phyloP scores from a whole-genome alignment of 1,140 invertebrate species.

The Halictus rubicundus region DNA sequence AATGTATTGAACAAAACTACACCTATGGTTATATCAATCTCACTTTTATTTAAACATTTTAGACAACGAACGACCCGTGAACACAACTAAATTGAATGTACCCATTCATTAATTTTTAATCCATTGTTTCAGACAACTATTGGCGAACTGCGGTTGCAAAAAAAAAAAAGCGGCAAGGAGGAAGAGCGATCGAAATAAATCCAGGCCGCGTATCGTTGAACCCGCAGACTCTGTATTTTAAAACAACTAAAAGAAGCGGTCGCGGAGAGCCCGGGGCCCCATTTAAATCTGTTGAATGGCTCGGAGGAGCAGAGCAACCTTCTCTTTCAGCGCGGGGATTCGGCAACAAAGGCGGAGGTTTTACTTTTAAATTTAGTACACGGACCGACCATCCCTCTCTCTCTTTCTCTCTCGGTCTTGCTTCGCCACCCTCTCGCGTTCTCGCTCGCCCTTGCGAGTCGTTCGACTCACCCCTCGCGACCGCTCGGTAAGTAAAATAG shows the following conservation, averaged over 20 bases:
- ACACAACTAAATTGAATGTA: no score
- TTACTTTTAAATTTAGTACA: conserved; percentile 78
- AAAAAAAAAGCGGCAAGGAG: no score
- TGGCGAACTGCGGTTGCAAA: no score
- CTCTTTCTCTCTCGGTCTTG: conserved; percentile 10
- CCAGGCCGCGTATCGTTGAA: conserved; percentile 60
- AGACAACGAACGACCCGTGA: no score
- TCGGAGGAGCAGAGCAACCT: conserved; percentile 65
- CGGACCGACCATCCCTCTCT: conserved; percentile 58
- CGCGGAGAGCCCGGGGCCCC: conserved; percentile 60
- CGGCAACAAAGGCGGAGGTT: conserved; percentile 74
- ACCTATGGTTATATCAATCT: no score
- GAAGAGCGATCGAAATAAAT: conserved; percentile 44
- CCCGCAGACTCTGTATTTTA: conserved; percentile 60
- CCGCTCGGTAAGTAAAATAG: conserved; percentile 69
- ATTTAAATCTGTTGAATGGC: conserved; percentile 78
- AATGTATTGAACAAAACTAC: no score
- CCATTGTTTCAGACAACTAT: no score
- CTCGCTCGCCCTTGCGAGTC: not conserved
- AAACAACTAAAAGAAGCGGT: conserved; percentile 61
- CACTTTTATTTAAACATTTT: no score
- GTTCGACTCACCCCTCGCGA: conserved; percentile 36
- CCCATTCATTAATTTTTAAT: no score
- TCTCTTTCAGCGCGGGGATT: conserved; percentile 73
- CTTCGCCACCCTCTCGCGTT: conserved; percentile 46